Evolutionary conservation across 2,888 invertebrate species (phyloP).

Genomic region (Boloria euphrosyne): DNA sequence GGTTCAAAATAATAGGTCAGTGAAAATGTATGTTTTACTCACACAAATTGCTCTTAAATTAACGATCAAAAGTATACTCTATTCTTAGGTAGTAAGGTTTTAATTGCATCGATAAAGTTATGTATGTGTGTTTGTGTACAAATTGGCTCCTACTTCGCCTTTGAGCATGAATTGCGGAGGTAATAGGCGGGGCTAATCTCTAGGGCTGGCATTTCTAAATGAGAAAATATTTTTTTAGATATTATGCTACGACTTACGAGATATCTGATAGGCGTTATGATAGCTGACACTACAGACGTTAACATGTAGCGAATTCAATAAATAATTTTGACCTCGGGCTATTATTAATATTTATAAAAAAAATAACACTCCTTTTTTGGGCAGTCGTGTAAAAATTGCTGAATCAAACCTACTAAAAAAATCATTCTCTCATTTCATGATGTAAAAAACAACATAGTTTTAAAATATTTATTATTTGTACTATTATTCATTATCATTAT

Average conservation of each 20-base stretch:
- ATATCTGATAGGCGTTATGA: too few relatives aligned
- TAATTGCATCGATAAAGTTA: conserved; percentile 34
- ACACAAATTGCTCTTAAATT: conserved; percentile 18
- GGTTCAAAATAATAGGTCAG: conserved; percentile 12
- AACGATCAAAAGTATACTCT: conserved; percentile 5
- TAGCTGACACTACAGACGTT: too few relatives aligned
- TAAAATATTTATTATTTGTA: too few relatives aligned
- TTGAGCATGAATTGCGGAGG: conserved; percentile 62
- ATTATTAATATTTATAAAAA: too few relatives aligned
- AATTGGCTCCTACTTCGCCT: conserved; percentile 72
- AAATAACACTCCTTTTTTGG: too few relatives aligned
- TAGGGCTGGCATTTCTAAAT: conserved; percentile 55
- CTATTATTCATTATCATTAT: too few relatives aligned
- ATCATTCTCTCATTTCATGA: too few relatives aligned
- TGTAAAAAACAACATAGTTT: too few relatives aligned
- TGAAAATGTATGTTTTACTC: conserved; percentile 30
- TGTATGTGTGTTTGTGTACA: conserved; percentile 53
- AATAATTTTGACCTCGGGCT: too few relatives aligned
- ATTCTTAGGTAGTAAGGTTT: background rate
- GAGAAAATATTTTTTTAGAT: background rate
- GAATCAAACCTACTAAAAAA: too few relatives aligned
- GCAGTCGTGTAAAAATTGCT: too few relatives aligned
- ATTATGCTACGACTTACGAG: background rate
- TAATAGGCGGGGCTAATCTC: conserved; percentile 63
- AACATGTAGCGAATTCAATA: too few relatives aligned